Evolutionary conservation across 2,888 invertebrate species (phyloP).

Genomic region (Xestia sexstrigata): DNA sequence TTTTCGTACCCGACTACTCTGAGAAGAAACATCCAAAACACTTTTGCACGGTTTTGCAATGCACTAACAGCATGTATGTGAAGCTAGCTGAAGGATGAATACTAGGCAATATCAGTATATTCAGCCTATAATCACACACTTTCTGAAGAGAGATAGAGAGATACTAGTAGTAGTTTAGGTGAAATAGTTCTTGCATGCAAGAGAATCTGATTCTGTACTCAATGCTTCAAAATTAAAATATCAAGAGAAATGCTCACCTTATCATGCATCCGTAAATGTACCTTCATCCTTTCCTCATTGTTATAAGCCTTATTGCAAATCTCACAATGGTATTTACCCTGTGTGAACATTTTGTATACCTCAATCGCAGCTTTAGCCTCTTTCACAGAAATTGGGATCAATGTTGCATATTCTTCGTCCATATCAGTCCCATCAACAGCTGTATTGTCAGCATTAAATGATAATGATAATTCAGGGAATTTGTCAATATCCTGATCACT

Average conservation of each 20-base stretch:
- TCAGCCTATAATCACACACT: background rate
- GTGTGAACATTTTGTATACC: slow-evolving; percentile 78
- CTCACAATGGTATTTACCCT: slow-evolving; percentile 77
- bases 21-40: too few relatives aligned
- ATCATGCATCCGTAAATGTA: slow-evolving; percentile 85
- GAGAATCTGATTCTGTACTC: background rate
- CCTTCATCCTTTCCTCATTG: slow-evolving; percentile 74
- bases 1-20: too few relatives aligned
- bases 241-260: slow-evolving; percentile 66
- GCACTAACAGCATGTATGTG: too few relatives aligned
- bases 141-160: too few relatives aligned
- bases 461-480: slow-evolving; percentile 33
- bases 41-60: background rate
- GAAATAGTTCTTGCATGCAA: background rate
- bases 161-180: background rate
- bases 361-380: slow-evolving; percentile 84
- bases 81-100: too few relatives aligned
- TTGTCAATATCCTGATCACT: slow-evolving; percentile 58
- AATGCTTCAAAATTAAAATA: background rate
- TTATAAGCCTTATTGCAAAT: slow-evolving; percentile 79
- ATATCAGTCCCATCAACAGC: slow-evolving; percentile 76
- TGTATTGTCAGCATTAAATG: slow-evolving; percentile 40
- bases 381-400: slow-evolving; percentile 79
- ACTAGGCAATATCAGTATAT: background rate
- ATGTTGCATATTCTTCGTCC: slow-evolving; percentile 83